Base-by-base conservation (phyloP, 1,140 invertebrate genomes). In the Dendroctonus ponderosae region DNA sequence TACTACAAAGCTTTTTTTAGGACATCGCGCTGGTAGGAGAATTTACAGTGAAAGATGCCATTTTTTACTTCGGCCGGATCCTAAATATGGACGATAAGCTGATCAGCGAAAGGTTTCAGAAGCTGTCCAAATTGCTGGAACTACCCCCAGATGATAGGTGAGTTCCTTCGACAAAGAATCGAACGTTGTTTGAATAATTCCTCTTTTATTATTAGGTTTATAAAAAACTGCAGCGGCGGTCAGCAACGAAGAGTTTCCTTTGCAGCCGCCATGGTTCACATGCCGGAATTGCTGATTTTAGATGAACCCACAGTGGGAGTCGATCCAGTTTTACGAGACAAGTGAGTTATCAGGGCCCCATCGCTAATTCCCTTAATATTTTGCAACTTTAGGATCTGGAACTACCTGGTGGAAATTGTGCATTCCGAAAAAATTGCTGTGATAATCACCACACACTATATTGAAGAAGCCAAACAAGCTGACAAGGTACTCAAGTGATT, bases 401-500 rank as follows among this genome's bases (percentile, higher is more conserved):
- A 92, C 40, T 90, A 93, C 76, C 81, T 97, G 15, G 81, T 90
- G 0, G 86, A 89, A 60, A 83, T 95, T 8, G 87, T 92, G 8
- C 78, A 81, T 66, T 85, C 84, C 65, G 81, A 86, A 37, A 84
- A 85, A 12, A 88, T 87, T 44, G 87, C 90, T 0, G 84, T 92
- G 39, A 88, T 97, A 46, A 95, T 97, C 49, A 97, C 94, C 0
- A 97, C 94, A 8, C 94, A 97, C 81, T 97, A 97, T 74, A 95
- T 97, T 49, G 94, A 97, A 76, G 95, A 97, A 80, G 89, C 93
- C 1, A 86, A 88, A 74, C 87, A 93, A 76, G 91, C 92, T 9
- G 82, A 94, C 78, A 87, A 83, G 82, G 93, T 94, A 38, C n/a
- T 12, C 37, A 15, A 52, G 26, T 11, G 50, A 41, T 12, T 44